Percentiles rank a stretch among this genome's conserved stretches.
Evolutionary conservation across 2,888 invertebrate species (phyloP).

Genomic region (Trissolcus brochymenae): DNA sequence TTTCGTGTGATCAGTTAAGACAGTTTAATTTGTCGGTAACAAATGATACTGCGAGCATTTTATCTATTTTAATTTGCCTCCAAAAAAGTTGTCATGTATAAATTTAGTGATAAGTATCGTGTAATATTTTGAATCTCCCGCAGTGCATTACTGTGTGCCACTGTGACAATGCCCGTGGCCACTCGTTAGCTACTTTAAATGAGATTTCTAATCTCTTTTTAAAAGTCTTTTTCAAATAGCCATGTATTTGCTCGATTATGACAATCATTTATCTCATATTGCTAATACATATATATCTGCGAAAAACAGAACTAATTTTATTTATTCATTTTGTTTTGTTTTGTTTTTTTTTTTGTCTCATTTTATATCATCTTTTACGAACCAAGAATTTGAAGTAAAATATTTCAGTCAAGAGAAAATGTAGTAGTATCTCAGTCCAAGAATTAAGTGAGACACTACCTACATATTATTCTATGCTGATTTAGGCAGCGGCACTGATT

Average conservation of each 20-base stretch:
- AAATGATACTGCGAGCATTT: constrained; percentile 10
- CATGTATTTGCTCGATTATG: constrained; percentile 19
- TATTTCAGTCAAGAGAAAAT: no score
- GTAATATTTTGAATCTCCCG: constrained; percentile 45
- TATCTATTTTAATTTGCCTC: constrained; percentile 51
- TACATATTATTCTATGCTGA: no score
- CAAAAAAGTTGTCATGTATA: constrained; percentile 44
- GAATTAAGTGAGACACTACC: no score
- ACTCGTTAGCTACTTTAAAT: constrained; percentile 53
- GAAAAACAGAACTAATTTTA: neutral
- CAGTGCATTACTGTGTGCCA: constrained; percentile 23
- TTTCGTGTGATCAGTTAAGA: constrained; percentile 17
- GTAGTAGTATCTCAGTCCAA: no score
- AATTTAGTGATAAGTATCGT: constrained; percentile 45
- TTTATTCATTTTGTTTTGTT: constrained; percentile 2
- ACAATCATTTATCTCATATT: constrained; percentile 19
- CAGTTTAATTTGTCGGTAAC: constrained; percentile 30
- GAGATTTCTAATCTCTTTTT: constrained; percentile 51
- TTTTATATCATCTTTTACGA: neutral
- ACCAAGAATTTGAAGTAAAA: no score
- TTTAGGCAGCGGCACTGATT: no score
- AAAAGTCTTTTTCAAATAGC: constrained; percentile 23
- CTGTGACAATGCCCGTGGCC: constrained; percentile 33
- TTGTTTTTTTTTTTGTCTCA: no score
- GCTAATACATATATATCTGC: neutral